Base-by-base conservation (phyloP, 1,140 invertebrate genomes). In the Ganaspis sp. region DNA sequence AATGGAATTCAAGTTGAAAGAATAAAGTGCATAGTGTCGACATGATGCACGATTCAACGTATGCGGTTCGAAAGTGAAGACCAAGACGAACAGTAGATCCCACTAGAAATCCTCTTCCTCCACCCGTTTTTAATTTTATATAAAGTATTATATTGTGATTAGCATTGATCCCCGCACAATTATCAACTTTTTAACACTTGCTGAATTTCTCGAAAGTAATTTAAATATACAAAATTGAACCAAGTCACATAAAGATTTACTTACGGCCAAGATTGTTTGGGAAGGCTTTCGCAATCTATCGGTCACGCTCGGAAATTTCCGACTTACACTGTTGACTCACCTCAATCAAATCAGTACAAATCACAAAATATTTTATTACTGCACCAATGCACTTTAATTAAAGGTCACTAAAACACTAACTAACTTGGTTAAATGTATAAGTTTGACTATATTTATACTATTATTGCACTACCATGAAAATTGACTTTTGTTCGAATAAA, bases 181-280 rank as follows among this genome's bases (percentile, higher is more conserved):
- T n/a, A 9, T n/a, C 9, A 23, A 54, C 34, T 23, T 64, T 40
- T 38, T 19, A 21, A 23, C 77, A 69, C 9, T 23, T 54, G 54
- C 70, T 70, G 70, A 54, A 37, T 45, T 17, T 9, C 17, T 5
- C 53, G 69, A 54, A 21, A 45, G 74, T 38, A 70, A 83, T 78
- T 80, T 81, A 75, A 76, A 58, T 53, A 15, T 71, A 21, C 75
- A 84, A 86, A 86, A 72, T 42, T 71, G 80, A 72, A 70, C 78
- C 49, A 78, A 81, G 83, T 77, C 84, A 86, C 83, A 85, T 81
- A 84, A 85, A 77, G 80, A 80, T 86, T 88, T 88, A 90, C 90
- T 91, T 90, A 91, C 90, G 88, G 86, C 85, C 88, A 89, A 89
- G 88, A 88, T 89, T 90, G 89, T 91, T 87, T 86, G 89, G 89